These are phyloP conservation scores for Deroplatys truncata DNA, from an alignment of 2,888 invertebrate species.

Conservation along the genomic window DNA sequence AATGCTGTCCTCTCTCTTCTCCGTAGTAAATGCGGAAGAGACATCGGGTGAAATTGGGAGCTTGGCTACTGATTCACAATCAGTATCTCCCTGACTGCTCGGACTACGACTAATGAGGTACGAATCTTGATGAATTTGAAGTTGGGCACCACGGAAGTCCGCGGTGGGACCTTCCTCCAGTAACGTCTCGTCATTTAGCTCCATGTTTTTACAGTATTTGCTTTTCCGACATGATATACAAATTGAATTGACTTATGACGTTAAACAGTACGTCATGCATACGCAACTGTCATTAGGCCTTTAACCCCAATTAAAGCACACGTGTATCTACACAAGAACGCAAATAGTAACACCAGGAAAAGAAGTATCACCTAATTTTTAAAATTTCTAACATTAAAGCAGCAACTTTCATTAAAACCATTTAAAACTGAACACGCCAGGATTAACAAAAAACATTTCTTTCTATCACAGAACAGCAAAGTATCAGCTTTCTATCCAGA, in stretches of 20 bases:
- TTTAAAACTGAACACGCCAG: no score
- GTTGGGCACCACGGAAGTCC: conserved; percentile 36
- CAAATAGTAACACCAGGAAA: no score
- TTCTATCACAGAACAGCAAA: no score
- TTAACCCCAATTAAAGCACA: no score
- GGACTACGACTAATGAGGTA: conserved; percentile 28
- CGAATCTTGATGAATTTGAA: conserved; percentile 35
- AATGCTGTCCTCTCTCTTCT: conserved; percentile 11
- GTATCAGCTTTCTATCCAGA: no score
- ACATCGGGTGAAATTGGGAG: conserved; percentile 21
- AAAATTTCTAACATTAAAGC: no score
- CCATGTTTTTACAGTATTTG: neutral
- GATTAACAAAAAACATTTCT: no score
- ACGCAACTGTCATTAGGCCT: no score
- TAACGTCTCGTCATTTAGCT: conserved; percentile 16
- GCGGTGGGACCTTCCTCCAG: conserved; percentile 31
- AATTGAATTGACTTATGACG: neutral
- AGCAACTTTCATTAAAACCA: no score
- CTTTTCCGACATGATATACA: neutral
- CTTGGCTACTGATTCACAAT: conserved; percentile 22
- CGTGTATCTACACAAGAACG: no score
- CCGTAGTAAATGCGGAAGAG: neutral
- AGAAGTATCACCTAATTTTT: no score
- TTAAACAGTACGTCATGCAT: neutral
- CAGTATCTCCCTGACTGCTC: conserved; percentile 24